Base-by-base conservation (phyloP, 2,888 invertebrate genomes). In the Eupithecia vulgata region DNA sequence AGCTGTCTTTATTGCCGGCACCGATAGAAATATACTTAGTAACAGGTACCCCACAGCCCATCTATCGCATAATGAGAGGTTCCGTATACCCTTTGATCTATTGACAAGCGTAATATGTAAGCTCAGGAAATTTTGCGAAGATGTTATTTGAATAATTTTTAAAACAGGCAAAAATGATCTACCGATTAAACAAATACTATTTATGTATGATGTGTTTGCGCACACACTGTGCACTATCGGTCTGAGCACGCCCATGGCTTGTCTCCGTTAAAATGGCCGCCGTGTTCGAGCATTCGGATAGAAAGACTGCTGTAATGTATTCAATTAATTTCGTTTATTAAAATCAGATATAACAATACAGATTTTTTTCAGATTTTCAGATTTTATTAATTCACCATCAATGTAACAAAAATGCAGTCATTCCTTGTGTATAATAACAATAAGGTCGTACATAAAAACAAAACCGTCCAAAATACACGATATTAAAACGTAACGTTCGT, bases 401-500 rank as follows among this genome's bases (percentile, higher is more conserved):
- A 21, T 52, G 25, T 57, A 25, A 57, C 1, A 12, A 25, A 57
- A 21, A 25, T 21, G 57, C 25, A 57, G 25, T 12, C 5, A 57
- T 57, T 57, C 3, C 5, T 57, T 25, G 57, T 25, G 13, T 52
- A 21, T 0, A 21, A 10, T 25, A 10, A 21, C 21, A 21, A 21
- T 21, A 57, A 57, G 12, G 21, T 21, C 25, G 7, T 62, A 52
- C 45, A 25, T 30, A 15, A n/a, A 42, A 52, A 21, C 21, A 21
- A 52, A 52, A 52, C n/a, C 4, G 25, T 12, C 70, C 62, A 48
- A 70, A 72, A 75, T 59, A 70, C 70, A 78, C 75, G 76, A 76
- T 76, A 74, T 72, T 74, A 73, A 73, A 75, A 75, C 67, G 57
- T 65, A 73, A 76, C 70, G 68, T 74, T 70, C 45, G 76, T 79